Percentiles rank a stretch among this genome's conserved stretches.
Conservation (phyloP, 2,888 invertebrate genomes). For the Silvanus unidentatus region DNA sequence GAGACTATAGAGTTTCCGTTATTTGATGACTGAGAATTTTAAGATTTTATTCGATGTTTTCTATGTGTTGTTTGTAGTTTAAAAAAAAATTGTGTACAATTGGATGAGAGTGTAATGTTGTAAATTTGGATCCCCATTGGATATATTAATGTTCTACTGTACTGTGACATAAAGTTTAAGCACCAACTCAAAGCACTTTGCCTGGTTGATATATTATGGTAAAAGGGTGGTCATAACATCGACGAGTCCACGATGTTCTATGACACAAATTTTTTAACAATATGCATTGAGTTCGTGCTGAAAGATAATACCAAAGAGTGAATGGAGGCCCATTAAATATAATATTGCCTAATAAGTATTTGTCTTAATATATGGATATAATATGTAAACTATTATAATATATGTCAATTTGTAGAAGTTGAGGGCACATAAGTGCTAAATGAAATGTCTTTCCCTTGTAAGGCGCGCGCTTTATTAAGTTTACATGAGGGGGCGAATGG, state of each 20-base stretch:
- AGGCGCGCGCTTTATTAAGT: background rate
- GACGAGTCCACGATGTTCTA: conserved; percentile 36
- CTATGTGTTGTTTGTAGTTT: background rate
- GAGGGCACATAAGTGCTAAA: conserved; percentile 2
- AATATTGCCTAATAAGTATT: too few species aligned
- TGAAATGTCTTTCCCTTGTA: background rate
- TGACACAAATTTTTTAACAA: conserved; percentile 18
- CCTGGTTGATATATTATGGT: background rate
- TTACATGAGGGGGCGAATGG: too few species aligned
- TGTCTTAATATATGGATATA: too few species aligned
- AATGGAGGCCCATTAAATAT: too few species aligned
- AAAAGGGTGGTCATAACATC: conserved; percentile 24
- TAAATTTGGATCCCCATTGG: too few species aligned
- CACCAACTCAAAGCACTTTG: conserved; percentile 14
- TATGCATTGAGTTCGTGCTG: conserved; percentile 16
- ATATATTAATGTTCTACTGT: too few species aligned
- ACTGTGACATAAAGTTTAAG: conserved; percentile 7
- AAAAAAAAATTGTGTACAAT: background rate
- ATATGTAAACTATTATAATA: background rate
- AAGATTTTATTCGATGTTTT: background rate
- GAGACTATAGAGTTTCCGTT: too few species aligned
- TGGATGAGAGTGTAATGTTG: too few species aligned
- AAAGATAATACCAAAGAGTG: conserved; percentile 4
- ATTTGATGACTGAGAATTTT: too few species aligned
- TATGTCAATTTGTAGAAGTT: conserved; percentile 3